phyloP scores from a whole-genome alignment of 1,140 invertebrate species.

The Drosophila nigromelanica region DNA sequence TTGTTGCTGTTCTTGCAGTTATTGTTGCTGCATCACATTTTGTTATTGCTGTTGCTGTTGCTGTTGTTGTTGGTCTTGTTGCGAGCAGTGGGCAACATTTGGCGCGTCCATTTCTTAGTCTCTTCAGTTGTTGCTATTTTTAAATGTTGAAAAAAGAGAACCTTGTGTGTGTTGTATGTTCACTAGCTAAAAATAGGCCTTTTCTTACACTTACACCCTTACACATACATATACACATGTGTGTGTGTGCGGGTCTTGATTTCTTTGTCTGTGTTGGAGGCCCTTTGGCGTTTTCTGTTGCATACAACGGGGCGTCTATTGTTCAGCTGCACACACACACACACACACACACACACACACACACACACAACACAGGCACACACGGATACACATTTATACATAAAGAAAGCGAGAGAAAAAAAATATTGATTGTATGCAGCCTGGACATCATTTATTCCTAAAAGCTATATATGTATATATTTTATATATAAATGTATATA shows the following conservation, averaged over 20 bases:
- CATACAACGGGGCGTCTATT: slow-evolving; percentile 52
- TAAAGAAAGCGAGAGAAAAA: not conserved
- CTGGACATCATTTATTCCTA: slow-evolving; percentile 21
- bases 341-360: not conserved
- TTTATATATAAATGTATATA: slow-evolving; percentile 2
- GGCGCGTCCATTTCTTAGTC: slow-evolving; percentile 25
- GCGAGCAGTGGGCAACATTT: slow-evolving; percentile 21
- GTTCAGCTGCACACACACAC: slow-evolving; percentile 20
- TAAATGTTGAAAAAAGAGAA: slow-evolving; percentile 18
- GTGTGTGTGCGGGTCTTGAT: slow-evolving; percentile 1
- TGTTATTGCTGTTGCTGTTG: not conserved
- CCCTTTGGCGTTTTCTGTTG: slow-evolving; percentile 59
- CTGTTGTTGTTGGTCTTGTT: not conserved
- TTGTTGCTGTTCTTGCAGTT: not conserved
- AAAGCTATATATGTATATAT: slow-evolving; percentile 6
- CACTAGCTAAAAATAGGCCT: slow-evolving; percentile 35
- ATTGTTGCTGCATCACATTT: not conserved
- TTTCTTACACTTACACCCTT: slow-evolving; percentile 20
- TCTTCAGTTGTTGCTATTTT: slow-evolving; percentile 45
- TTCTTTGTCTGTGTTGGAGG: slow-evolving; percentile 33
- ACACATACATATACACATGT: not conserved
- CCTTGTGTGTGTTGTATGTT: slow-evolving; percentile 13
- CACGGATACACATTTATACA: slow-evolving; percentile 1
- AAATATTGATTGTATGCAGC: slow-evolving; percentile 36
- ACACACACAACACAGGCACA: slow-evolving; percentile 4